phyloP scores from a whole-genome alignment of 2,113 vertebrate species.

The Theropithecus gelada region DNA sequence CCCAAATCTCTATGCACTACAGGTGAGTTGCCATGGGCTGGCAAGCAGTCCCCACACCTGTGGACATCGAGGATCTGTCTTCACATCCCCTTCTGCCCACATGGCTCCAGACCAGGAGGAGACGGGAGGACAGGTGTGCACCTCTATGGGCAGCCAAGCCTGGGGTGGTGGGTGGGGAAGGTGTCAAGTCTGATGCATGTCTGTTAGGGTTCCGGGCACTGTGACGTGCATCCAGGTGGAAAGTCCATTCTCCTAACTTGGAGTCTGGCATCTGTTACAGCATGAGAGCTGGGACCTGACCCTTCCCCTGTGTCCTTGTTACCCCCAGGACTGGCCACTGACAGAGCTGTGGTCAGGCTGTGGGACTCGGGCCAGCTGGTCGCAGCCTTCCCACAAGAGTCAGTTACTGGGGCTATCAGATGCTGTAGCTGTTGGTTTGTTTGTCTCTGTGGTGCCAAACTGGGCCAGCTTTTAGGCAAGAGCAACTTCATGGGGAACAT shows the following conservation, averaged over 20 bases:
- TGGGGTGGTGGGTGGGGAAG: neutral
- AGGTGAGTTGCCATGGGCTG: neutral
- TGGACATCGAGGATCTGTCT: neutral
- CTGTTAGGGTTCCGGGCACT: neutral
- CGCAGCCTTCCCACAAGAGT: neutral
- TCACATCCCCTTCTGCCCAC: neutral
- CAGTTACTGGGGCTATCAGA: neutral
- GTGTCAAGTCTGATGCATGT: neutral
- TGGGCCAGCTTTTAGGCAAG: neutral
- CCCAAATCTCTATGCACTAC: neutral
- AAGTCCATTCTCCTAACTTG: neutral
- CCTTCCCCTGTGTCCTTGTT: too few species aligned
- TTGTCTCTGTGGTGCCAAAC: neutral
- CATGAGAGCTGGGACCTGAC: neutral
- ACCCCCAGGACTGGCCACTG: neutral
- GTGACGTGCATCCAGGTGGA: neutral
- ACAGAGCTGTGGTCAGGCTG: rapidly evolving
- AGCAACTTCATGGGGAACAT: neutral
- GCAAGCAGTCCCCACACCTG: neutral
- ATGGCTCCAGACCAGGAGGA: neutral
- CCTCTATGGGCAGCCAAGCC: neutral
- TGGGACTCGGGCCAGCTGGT: neutral
- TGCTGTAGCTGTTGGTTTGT: neutral
- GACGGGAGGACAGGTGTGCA: rapidly evolving
- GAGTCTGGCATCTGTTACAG: neutral